Evolutionary conservation across 2,797 vertebrate species (phyloP).

Genomic region (Esox masquinongy): DNA sequence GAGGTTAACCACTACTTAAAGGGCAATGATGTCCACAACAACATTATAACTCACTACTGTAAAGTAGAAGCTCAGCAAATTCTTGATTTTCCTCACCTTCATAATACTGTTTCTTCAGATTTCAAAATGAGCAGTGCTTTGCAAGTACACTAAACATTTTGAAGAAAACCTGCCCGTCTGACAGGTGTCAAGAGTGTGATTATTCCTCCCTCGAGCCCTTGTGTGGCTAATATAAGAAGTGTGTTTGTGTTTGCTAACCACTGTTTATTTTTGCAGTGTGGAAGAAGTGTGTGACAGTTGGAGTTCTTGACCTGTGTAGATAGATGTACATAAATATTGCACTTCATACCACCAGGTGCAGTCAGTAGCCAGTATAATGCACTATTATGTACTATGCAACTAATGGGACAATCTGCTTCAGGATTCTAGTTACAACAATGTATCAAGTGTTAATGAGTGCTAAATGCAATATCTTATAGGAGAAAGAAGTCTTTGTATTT

Average conservation of each 20-base stretch:
- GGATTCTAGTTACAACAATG: conserved; percentile 43
- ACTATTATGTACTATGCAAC: conserved; percentile 78
- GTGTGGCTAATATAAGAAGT: neutral
- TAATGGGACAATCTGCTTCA: conserved; percentile 71
- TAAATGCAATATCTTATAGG: conserved; percentile 64
- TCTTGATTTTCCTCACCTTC: neutral
- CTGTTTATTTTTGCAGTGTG: conserved; percentile 13
- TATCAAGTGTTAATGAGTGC: conserved; percentile 56
- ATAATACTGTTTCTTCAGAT: neutral
- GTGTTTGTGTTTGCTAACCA: conserved; percentile 3
- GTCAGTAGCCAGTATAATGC: conserved; percentile 65
- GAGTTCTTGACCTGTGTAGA: conserved; percentile 6
- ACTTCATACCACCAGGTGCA: conserved; percentile 58
- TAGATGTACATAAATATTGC: conserved; percentile 45
- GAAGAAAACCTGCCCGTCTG: neutral
- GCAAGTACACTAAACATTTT: conserved; percentile 1
- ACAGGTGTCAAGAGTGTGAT: neutral
- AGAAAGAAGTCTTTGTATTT: conserved; percentile 60
- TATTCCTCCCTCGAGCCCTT: neutral
- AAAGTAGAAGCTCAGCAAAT: neutral
- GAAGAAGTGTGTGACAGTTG: neutral
- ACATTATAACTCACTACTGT: neutral
- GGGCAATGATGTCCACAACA: neutral
- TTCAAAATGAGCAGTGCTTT: neutral
- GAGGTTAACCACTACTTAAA: conserved; percentile 2